Percentiles rank a stretch among this genome's conserved stretches.
phyloP scores from a whole-genome alignment of 2,797 vertebrate species.

The Brotula barbata region DNA sequence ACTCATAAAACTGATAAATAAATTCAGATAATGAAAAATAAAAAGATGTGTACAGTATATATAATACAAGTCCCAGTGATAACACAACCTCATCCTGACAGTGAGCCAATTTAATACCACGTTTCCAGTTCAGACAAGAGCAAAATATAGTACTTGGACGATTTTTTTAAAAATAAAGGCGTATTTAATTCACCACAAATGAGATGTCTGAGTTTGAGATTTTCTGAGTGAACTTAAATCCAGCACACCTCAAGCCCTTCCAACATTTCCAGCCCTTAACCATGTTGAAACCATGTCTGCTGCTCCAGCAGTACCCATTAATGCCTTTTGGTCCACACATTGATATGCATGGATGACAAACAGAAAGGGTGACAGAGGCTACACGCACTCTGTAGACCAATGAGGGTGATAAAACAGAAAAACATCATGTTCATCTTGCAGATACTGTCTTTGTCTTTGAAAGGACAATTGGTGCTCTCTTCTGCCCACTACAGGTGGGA shows the following conservation, averaged over 20 bases:
- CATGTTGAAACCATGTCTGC: conserved; percentile 9
- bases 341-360: background rate
- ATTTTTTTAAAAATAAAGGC: conserved; percentile 3
- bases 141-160: conserved; percentile 12
- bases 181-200: conserved; percentile 11
- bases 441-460: conserved; percentile 30
- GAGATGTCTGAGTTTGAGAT: conserved; percentile 6
- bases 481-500: conserved; percentile 33
- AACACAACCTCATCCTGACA: conserved; percentile 1
- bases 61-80: conserved; percentile 35
- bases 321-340: background rate
- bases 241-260: conserved; percentile 30
- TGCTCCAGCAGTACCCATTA: conserved; percentile 14
- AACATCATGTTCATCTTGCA: conserved; percentile 13
- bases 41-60: conserved; percentile 48
- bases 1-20: conserved; percentile 58
- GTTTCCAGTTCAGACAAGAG: conserved; percentile 14
- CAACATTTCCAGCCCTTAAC: conserved; percentile 22
- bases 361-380: conserved; percentile 18
- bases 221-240: conserved; percentile 24
- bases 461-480: conserved; percentile 18
- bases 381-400: conserved; percentile 17
- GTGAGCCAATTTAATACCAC: conserved; percentile 27
- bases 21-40: conserved; percentile 34
- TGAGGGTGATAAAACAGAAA: conserved; percentile 26